Conservation (phyloP, 2,888 invertebrate genomes). For the Sipunculus nudus region DNA sequence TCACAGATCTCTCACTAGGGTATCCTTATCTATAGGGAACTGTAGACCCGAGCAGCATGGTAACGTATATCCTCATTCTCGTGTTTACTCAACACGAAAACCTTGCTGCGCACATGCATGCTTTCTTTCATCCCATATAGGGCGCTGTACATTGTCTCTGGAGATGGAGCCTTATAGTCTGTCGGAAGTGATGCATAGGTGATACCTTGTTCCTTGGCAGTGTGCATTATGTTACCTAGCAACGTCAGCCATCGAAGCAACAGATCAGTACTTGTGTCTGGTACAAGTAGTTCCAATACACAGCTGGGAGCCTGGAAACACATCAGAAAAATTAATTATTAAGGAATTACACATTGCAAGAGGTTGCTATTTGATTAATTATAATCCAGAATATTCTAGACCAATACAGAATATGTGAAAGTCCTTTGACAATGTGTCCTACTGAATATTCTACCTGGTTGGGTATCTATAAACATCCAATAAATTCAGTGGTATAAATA, state of each 20-base stretch:
- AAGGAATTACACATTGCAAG: too few relatives aligned
- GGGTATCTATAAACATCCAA: too few relatives aligned
- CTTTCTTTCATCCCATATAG: conserved; percentile 49
- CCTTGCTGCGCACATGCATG: conserved; percentile 52
- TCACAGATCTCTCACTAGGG: too few relatives aligned
- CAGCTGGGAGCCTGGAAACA: conserved; percentile 68
- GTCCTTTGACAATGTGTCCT: too few relatives aligned
- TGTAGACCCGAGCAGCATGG: conserved; percentile 55
- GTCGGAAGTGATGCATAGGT: conserved; percentile 68
- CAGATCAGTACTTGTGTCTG: conserved; percentile 65
- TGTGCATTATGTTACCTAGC: conserved; percentile 68
- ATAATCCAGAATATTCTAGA: too few relatives aligned
- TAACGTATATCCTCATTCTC: conserved; percentile 49
- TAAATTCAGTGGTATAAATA: too few relatives aligned
- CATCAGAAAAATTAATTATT: too few relatives aligned
- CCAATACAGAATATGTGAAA: too few relatives aligned
- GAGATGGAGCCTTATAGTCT: conserved; percentile 70
- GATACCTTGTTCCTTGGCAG: conserved; percentile 66
- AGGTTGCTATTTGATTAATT: too few relatives aligned
- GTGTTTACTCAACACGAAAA: conserved; percentile 57
- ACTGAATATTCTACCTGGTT: too few relatives aligned
- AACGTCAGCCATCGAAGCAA: conserved; percentile 70
- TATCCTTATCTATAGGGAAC: conserved; percentile 22
- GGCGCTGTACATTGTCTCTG: conserved; percentile 69
- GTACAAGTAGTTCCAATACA: conserved; percentile 68